A percentile compares a stretch with the other conserved stretches of the same genome.
These are phyloP conservation scores for Dendrolimus punctatus DNA, from an alignment of 1,140 invertebrate genomes.

Conservation along the genomic window DNA sequence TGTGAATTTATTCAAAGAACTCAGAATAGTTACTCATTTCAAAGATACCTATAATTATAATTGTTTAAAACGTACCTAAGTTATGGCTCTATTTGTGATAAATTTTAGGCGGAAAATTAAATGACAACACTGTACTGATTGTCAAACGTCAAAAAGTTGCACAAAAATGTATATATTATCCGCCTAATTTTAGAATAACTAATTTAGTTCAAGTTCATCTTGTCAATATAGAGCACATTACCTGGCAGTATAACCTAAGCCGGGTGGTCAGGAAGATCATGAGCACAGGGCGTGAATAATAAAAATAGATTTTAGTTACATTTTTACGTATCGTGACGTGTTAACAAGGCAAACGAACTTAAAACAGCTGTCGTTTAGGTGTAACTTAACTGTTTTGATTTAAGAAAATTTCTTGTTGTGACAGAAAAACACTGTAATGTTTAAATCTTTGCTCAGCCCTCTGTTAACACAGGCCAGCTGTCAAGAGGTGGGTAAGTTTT, in stretches of 20 bases:
- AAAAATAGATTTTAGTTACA: constrained; percentile 64
- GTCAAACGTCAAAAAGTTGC: no score
- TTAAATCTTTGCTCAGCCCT: constrained; percentile 62
- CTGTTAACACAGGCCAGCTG: constrained; percentile 71
- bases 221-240: constrained; percentile 15
- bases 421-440: constrained; percentile 66
- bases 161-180: constrained; percentile 9
- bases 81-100: no score
- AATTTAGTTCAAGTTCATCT: constrained; percentile 8
- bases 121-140: no score
- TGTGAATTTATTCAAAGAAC: no score
- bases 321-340: constrained; percentile 63
- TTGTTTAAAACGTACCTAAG: no score
- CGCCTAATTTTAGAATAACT: constrained; percentile 18
- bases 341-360: constrained; percentile 56
- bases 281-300: constrained; percentile 57
- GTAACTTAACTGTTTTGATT: constrained; percentile 47
- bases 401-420: constrained; percentile 38
- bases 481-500: constrained; percentile 78
- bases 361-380: constrained; percentile 30
- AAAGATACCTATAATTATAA: no score
- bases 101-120: no score
- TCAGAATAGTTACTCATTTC: no score
- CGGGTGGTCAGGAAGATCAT: constrained; percentile 51
- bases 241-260: constrained; percentile 17